Percentiles rank a stretch among this genome's conserved stretches.
These are phyloP conservation scores for Plecturocebus donacophilus DNA, from an alignment of 2,113 vertebrate species.

Conservation along the genomic window DNA sequence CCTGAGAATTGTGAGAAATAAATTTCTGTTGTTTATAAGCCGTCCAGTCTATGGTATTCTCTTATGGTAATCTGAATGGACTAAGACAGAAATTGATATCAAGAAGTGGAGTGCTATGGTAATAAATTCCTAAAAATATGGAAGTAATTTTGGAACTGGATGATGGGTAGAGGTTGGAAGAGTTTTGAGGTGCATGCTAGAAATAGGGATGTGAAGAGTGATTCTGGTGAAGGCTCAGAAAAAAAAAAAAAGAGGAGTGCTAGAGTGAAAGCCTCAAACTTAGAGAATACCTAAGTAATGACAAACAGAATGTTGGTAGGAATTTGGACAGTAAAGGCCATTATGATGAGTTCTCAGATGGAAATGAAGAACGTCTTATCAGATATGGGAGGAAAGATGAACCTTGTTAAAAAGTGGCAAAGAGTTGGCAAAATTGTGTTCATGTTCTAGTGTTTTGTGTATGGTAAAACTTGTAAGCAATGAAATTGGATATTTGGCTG, in stretches of 20 bases:
- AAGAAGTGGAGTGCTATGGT: background rate
- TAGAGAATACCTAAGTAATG: background rate
- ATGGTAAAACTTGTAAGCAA: background rate
- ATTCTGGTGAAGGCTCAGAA: background rate
- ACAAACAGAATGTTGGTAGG: background rate
- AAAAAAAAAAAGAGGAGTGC: background rate
- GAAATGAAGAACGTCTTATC: background rate
- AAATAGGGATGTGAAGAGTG: background rate
- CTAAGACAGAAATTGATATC: background rate
- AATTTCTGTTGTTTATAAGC: background rate
- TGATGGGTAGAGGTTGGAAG: background rate
- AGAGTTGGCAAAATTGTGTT: background rate
- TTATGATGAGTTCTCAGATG: background rate
- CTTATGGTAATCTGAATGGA: background rate
- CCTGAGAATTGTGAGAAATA: background rate
- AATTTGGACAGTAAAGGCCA: background rate
- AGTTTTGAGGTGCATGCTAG: background rate
- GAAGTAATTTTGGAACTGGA: background rate
- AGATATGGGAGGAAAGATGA: background rate
- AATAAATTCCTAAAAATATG: background rate
- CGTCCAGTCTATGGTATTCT: background rate
- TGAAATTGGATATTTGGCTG: background rate
- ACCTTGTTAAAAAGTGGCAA: background rate
- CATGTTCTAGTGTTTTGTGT: background rate
- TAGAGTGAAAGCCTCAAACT: background rate